phyloP scores from a whole-genome alignment of 2,113 vertebrate species.

The Hystrix brachyura region DNA sequence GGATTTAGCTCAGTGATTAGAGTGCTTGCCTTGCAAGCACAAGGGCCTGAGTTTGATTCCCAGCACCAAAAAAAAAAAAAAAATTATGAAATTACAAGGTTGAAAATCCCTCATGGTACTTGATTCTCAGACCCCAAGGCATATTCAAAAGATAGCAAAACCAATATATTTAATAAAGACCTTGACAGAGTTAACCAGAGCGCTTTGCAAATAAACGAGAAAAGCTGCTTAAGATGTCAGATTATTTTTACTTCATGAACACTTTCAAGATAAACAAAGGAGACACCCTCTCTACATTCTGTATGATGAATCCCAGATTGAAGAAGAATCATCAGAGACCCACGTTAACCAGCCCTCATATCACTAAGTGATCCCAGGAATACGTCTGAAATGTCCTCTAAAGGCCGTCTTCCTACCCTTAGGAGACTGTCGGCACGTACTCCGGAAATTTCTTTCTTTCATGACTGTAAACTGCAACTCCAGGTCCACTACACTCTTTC shows the following conservation, averaged over 20 bases:
- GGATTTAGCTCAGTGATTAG: too few species aligned
- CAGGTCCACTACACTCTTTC: not conserved
- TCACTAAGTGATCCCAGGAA: not conserved
- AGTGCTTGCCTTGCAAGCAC: too few species aligned
- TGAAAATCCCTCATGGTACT: not conserved
- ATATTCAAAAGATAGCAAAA: slow-evolving; percentile 5
- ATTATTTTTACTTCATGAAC: slow-evolving; percentile 25
- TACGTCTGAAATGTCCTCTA: not conserved
- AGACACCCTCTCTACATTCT: not conserved
- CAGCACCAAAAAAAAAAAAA: too few species aligned
- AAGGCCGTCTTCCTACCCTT: not conserved
- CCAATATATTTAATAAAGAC: not conserved
- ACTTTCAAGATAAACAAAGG: not conserved
- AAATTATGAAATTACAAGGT: slow-evolving; percentile 21
- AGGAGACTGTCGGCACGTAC: not conserved
- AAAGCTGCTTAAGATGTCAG: not conserved
- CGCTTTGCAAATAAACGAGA: not conserved
- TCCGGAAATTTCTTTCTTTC: not conserved
- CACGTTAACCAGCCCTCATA: not conserved
- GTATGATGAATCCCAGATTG: not conserved
- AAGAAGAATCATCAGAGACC: not conserved
- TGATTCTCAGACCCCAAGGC: not conserved
- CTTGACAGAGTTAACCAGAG: not conserved
- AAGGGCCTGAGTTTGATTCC: too few species aligned
- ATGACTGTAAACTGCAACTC: not conserved